Evolutionary conservation across 2,797 vertebrate species (phyloP), one percentile per base, ranked within the genome.

Genomic region (Eutrigla gurnardus): DNA sequence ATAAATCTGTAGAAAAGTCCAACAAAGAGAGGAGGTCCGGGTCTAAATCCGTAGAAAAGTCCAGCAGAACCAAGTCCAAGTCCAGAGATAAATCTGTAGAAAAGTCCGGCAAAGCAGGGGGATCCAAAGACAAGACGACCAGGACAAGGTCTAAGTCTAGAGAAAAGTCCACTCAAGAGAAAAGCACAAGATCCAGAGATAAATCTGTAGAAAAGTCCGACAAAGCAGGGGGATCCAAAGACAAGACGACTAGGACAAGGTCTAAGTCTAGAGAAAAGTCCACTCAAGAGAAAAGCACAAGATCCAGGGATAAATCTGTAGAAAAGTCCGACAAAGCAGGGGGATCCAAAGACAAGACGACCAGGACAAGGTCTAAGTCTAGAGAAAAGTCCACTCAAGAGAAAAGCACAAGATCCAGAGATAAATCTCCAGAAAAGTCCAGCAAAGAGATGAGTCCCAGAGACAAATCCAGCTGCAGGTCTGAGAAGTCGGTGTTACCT

Each of bases 11-110:
- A 32, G 50, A 53, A 33, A 53, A 5, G 35, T 37, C 65, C 18
- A 32, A n/a, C 11, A 60, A 3, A 66, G 46, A 36, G 2, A 45
- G 5, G 2, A 65, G 8, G 8, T 12, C 25, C 7, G 52, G 33
- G 5, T 11, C 46, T 8, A 50, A n/a, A 5, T 62, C 58, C 32
- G 54, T n/a, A n/a, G 58, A 59, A 3, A 39, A 37, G 32, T 52
- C 77, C 7, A 69, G 12, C 13, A 72, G n/a, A 32, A 65, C 62
- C 40, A 45, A 42, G 42, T 45, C 39, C 58, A 14, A 2, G 49
- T 53, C 62, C 7, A 25, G 11, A 32, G 77, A 69, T 7, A 63
- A 43, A 17, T 49, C 35, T 3, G 35, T 5, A 32, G 50, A 53
- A 33, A 53, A 5, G 35, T 37, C 65, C 18, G n/a, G 32, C 11